These are phyloP conservation scores for Petrophora chlorosata DNA, from an alignment of 2,888 invertebrate species.

Conservation along the genomic window DNA sequence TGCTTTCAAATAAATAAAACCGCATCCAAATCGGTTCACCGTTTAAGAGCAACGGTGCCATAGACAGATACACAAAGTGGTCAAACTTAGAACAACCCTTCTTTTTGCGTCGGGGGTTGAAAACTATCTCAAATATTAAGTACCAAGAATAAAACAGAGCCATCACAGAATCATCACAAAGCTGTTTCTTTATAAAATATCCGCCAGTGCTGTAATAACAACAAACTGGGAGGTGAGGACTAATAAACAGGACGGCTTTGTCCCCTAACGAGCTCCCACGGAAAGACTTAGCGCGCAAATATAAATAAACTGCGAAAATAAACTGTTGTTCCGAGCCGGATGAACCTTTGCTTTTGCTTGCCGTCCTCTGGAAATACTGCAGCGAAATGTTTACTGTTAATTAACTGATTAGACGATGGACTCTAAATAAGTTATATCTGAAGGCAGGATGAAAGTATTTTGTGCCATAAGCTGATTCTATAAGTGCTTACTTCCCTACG, in stretches of 20 bases:
- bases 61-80: too few species aligned
- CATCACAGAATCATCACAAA: slow-evolving; percentile 13
- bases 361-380: slow-evolving; percentile 44
- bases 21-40: too few species aligned
- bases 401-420: slow-evolving; percentile 45
- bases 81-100: too few species aligned
- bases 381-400: slow-evolving; percentile 46
- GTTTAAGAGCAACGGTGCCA: too few species aligned
- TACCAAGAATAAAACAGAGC: not conserved
- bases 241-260: slow-evolving; percentile 65
- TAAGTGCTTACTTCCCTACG: too few species aligned
- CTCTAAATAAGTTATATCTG: slow-evolving; percentile 3
- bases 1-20: too few species aligned
- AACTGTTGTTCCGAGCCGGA: slow-evolving; percentile 48
- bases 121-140: not conserved
- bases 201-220: slow-evolving; percentile 52
- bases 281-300: slow-evolving; percentile 35
- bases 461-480: too few species aligned
- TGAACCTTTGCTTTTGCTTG: slow-evolving; percentile 49
- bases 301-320: slow-evolving; percentile 55
- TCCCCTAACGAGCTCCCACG: slow-evolving; percentile 61
- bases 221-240: slow-evolving; percentile 60
- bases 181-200: slow-evolving; percentile 45
- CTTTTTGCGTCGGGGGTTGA: too few species aligned
- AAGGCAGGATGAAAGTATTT: too few species aligned